Evolutionary conservation across 2,797 vertebrate species (phyloP).

Genomic region (Sebastes minor): DNA sequence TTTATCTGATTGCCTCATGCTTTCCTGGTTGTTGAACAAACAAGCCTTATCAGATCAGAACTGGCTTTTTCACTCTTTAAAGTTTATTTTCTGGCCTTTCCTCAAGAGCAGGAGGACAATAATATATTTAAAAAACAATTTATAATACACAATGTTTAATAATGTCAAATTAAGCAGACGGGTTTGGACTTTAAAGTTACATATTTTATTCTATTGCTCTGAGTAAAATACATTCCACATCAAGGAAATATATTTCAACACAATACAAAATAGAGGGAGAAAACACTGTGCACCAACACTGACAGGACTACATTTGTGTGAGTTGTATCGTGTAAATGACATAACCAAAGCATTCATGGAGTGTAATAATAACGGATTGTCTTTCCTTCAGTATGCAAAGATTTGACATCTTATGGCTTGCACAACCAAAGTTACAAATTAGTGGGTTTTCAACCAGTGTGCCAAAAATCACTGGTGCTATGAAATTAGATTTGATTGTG

Average conservation of each 20-base stretch:
- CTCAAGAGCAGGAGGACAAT: neutral
- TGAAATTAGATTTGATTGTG: neutral
- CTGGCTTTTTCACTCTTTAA: neutral
- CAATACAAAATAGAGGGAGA: conserved; percentile 65
- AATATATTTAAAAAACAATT: neutral
- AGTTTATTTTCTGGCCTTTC: neutral
- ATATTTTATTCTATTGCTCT: conserved; percentile 78
- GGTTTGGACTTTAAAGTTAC: conserved; percentile 29
- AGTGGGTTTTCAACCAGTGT: neutral
- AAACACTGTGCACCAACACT: conserved; percentile 63
- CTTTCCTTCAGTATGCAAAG: conserved; percentile 41
- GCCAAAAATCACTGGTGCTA: neutral
- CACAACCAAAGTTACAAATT: neutral
- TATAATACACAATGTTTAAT: neutral
- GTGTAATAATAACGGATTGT: conserved; percentile 57
- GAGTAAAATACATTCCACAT: conserved; percentile 71
- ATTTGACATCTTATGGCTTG: neutral
- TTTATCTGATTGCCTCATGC: neutral
- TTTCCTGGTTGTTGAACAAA: neutral
- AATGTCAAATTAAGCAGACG: neutral
- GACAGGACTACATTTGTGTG: conserved; percentile 27
- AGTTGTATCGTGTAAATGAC: conserved; percentile 18
- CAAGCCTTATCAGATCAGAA: neutral
- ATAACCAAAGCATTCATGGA: conserved; percentile 55
- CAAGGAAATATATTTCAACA: conserved; percentile 63